phyloP scores from a whole-genome alignment of 1,140 invertebrate species.

The Cecropterus lyciades region DNA sequence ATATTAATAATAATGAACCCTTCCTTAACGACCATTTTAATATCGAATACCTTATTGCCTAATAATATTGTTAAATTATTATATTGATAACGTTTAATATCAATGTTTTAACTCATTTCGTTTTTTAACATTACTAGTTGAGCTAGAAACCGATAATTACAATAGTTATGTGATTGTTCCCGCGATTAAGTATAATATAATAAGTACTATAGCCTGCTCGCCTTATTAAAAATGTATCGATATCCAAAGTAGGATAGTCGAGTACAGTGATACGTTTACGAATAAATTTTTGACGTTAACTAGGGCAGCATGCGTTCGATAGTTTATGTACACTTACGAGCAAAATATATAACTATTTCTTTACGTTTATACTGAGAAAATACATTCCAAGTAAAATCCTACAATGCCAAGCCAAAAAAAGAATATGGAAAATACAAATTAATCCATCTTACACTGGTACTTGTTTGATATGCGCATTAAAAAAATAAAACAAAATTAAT shows the following conservation, averaged over 20 bases:
- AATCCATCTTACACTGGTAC: too few relatives aligned
- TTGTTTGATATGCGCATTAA: too few relatives aligned
- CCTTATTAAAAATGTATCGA: slow-evolving; percentile 34
- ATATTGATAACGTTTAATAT: slow-evolving; percentile 43
- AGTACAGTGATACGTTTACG: slow-evolving; percentile 13
- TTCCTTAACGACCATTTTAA: slow-evolving; percentile 33
- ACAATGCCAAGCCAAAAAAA: too few relatives aligned
- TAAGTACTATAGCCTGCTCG: slow-evolving; percentile 31
- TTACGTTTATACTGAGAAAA: too few relatives aligned
- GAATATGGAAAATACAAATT: too few relatives aligned
- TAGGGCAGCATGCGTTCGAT: slow-evolving; percentile 13
- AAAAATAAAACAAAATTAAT: too few relatives aligned
- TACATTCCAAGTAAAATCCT: not conserved
- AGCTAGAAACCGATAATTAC: slow-evolving; percentile 39
- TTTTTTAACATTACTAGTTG: slow-evolving; percentile 48
- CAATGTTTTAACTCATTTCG: slow-evolving; percentile 52
- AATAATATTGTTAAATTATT: slow-evolving; percentile 44
- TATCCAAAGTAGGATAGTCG: slow-evolving; percentile 24
- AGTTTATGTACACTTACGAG: slow-evolving; percentile 17
- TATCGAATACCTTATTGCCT: slow-evolving; percentile 33
- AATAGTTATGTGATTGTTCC: slow-evolving; percentile 25
- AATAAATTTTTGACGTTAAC: slow-evolving; percentile 9
- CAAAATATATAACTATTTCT: slow-evolving; percentile 12
- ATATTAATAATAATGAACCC: slow-evolving; percentile 28
- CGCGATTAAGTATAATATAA: slow-evolving; percentile 18